These are phyloP conservation scores for Dicycla oo DNA, from an alignment of 2,888 invertebrate species.

Conservation along the genomic window DNA sequence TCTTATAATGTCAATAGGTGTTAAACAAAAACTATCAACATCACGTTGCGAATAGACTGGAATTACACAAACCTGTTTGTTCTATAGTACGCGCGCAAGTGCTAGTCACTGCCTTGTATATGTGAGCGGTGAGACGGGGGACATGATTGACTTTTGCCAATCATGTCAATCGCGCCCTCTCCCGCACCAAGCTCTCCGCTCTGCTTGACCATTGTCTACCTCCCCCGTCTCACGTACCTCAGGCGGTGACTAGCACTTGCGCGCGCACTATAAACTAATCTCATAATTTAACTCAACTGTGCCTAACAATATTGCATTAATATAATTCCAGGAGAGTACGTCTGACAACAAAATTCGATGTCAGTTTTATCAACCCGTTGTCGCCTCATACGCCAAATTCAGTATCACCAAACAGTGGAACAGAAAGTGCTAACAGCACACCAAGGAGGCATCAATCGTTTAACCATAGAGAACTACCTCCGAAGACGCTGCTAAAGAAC, in stretches of 20 bases:
- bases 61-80: neutral
- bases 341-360: constrained; percentile 86
- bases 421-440: constrained; percentile 72
- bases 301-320: neutral
- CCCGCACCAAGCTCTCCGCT: no score
- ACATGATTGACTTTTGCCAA: no score
- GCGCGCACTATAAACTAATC: neutral
- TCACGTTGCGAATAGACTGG: neutral
- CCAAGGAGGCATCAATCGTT: constrained; percentile 83
- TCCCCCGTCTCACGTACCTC: no score
- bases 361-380: constrained; percentile 78
- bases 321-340: constrained; percentile 80
- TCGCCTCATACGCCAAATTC: constrained; percentile 78
- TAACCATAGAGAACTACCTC: constrained; percentile 70
- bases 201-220: no score
- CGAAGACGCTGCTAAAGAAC: constrained; percentile 74
- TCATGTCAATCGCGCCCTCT: no score
- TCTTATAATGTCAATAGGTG: neutral
- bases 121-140: no score
- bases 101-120: no score
- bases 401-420: constrained; percentile 66
- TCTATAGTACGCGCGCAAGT: no score
- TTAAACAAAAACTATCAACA: constrained; percentile 3
- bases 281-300: neutral
- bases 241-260: no score